Conservation (phyloP, 2,888 invertebrate species). For the Priocnemis perturbator region DNA sequence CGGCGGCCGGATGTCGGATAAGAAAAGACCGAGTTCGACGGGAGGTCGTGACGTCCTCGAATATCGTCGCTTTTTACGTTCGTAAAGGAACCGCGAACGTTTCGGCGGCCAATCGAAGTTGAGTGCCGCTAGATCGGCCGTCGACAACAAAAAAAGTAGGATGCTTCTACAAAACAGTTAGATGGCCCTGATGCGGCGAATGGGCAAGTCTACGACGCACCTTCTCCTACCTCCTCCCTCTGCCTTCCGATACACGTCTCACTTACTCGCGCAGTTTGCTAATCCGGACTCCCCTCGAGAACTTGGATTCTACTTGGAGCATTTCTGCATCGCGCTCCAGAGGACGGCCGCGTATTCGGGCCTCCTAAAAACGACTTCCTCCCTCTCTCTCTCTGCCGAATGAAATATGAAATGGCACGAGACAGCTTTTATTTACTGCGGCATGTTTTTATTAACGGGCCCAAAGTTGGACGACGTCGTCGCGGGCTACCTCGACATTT, state of each 20-base stretch:
- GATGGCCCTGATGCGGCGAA: conserved; percentile 56
- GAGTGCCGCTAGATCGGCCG: conserved; percentile 35
- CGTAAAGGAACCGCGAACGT: neutral
- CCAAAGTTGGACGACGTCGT: too few species aligned
- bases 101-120: conserved; percentile 16
- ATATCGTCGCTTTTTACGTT: conserved; percentile 5
- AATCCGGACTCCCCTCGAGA: too few species aligned
- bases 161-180: conserved; percentile 56
- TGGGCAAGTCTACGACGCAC: conserved; percentile 32
- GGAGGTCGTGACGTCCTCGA: conserved; percentile 4
- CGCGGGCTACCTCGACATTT: too few species aligned
- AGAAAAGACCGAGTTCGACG: neutral
- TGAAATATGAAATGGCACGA: too few species aligned
- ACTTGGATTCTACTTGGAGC: too few species aligned
- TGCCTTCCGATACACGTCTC: neutral
- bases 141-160: conserved; percentile 51
- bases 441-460: too few species aligned
- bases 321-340: too few species aligned
- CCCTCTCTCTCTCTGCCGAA: too few species aligned
- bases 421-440: too few species aligned
- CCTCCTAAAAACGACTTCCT: too few species aligned
- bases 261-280: neutral
- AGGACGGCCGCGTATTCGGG: too few species aligned
- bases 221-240: conserved; percentile 9
- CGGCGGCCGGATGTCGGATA: neutral